Conservation (phyloP, 1,140 invertebrate genomes). For the Drosophila ercepeae region DNA sequence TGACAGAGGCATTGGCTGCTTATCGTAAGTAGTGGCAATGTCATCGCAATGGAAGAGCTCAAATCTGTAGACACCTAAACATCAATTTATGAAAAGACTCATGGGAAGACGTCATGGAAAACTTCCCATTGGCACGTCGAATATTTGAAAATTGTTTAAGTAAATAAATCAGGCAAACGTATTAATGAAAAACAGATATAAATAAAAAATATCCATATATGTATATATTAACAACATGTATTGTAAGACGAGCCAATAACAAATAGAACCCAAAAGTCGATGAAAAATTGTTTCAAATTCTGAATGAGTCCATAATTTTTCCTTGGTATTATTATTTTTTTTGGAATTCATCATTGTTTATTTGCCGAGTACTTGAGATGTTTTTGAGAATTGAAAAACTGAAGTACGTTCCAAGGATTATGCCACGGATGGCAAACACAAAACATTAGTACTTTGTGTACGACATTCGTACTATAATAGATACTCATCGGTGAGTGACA, state of each 20-base stretch:
- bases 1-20: slow-evolving; percentile 18
- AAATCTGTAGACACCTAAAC: slow-evolving; percentile 33
- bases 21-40: slow-evolving; percentile 36
- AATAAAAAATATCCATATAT: slow-evolving; percentile 2
- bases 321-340: slow-evolving; percentile 11
- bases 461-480: slow-evolving; percentile 2
- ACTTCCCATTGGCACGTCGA: slow-evolving; percentile 44
- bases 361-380: slow-evolving; percentile 61
- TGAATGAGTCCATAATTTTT: slow-evolving; percentile 36
- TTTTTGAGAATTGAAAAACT: slow-evolving; percentile 33
- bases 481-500: slow-evolving; percentile 21
- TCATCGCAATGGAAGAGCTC: slow-evolving; percentile 33
- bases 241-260: neutral
- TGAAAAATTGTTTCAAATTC: slow-evolving; percentile 28
- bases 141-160: slow-evolving; percentile 67
- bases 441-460: slow-evolving; percentile 7
- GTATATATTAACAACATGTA: neutral
- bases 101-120: slow-evolving; percentile 60
- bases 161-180: slow-evolving; percentile 68
- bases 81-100: slow-evolving; percentile 23
- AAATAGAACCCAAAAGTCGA: slow-evolving; percentile 5
- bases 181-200: slow-evolving; percentile 57
- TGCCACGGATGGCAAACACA: slow-evolving; percentile 37
- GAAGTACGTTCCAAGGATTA: slow-evolving; percentile 47
- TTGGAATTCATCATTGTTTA: slow-evolving; percentile 50